Conservation (phyloP, 2,797 vertebrate species). For the Setipinna tenuifilis region DNA sequence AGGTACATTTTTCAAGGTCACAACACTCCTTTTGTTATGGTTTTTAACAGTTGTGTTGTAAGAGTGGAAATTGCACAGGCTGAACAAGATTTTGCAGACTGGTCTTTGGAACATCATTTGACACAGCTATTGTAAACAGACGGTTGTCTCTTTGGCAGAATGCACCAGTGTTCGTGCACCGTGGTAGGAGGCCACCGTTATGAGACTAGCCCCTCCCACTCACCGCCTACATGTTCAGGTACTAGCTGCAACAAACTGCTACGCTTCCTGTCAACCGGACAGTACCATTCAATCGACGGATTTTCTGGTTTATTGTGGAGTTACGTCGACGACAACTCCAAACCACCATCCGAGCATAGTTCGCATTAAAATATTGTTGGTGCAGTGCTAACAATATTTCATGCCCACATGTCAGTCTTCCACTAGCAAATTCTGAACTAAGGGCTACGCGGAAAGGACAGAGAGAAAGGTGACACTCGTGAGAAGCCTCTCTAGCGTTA, state of each 20-base stretch:
- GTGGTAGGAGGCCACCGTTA: conserved; percentile 1
- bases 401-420: background rate
- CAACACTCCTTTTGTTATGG: background rate
- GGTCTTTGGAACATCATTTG: background rate
- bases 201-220: conserved; percentile 41
- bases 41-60: background rate
- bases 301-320: conserved; percentile 21
- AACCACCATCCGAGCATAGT: background rate
- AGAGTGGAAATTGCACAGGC: background rate
- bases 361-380: background rate
- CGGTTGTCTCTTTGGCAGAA: background rate
- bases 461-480: conserved; percentile 51
- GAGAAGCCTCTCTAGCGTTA: conserved; percentile 37
- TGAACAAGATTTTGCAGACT: background rate
- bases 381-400: background rate
- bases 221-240: conserved; percentile 62
- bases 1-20: background rate
- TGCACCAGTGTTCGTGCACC: background rate
- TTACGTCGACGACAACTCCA: background rate
- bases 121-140: background rate
- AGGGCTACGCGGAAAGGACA: conserved; percentile 46
- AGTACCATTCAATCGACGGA: background rate
- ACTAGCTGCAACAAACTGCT: conserved; percentile 47
- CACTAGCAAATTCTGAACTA: background rate
- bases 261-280: conserved; percentile 1